phyloP scores from a whole-genome alignment of 2,797 vertebrate species.

The Melanotaenia boesemani region DNA sequence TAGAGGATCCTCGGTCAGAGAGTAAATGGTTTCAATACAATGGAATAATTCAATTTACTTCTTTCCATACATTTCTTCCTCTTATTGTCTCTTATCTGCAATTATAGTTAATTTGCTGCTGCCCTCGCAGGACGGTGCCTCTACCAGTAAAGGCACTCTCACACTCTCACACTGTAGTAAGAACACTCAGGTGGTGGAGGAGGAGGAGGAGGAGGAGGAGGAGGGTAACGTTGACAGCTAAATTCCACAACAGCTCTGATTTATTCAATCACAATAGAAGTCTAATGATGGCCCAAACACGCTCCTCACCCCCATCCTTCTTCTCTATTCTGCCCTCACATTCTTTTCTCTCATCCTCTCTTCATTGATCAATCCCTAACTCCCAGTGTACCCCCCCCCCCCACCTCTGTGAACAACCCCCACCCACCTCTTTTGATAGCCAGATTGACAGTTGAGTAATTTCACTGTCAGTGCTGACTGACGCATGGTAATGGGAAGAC shows the following conservation, averaged over 20 bases:
- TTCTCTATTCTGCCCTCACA: slow-evolving; percentile 5
- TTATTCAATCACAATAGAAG: slow-evolving; percentile 77
- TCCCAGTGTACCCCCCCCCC: slow-evolving; percentile 31
- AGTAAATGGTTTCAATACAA: slow-evolving; percentile 59
- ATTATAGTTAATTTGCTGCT: slow-evolving; percentile 73
- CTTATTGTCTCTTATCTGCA: slow-evolving; percentile 68
- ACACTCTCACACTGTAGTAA: slow-evolving; percentile 43
- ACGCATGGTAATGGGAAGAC: slow-evolving; percentile 90
- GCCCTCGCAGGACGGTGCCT: slow-evolving; percentile 49
- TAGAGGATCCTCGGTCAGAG: slow-evolving; percentile 36
- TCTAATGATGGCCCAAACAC: slow-evolving; percentile 61
- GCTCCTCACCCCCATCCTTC: slow-evolving; percentile 44
- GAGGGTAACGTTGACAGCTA: slow-evolving; percentile 62
- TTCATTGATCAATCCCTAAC: slow-evolving; percentile 88
- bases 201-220: background rate
- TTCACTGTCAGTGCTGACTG: slow-evolving; percentile 88
- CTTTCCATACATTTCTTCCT: slow-evolving; percentile 68
- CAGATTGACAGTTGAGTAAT: slow-evolving; percentile 91
- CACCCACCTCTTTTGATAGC: slow-evolving; percentile 78
- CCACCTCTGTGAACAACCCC: slow-evolving; percentile 40
- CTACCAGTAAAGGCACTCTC: slow-evolving; percentile 41
- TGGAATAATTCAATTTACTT: slow-evolving; percentile 70
- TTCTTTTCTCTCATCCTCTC: slow-evolving; percentile 34
- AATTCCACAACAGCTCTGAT: slow-evolving; percentile 74
- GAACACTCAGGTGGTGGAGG: slow-evolving; percentile 43